A percentile compares a stretch with the other conserved stretches of the same genome.
Conservation (phyloP, 2,797 vertebrate genomes). For the Trichosurus vulpecula region DNA sequence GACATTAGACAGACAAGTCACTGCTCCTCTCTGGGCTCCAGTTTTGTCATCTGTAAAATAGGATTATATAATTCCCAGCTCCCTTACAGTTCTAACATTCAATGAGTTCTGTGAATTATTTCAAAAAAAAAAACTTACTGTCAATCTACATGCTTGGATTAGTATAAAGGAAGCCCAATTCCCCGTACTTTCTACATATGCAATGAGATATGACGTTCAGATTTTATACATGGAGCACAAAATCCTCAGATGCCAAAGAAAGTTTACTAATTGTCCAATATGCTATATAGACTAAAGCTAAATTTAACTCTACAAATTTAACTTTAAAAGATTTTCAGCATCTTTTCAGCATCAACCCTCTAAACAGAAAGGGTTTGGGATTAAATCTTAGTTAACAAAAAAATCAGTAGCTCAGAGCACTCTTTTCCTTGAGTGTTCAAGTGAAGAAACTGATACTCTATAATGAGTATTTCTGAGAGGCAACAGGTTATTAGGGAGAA, state of each 20-base stretch:
- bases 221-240: background rate
- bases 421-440: background rate
- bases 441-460: background rate
- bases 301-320: background rate
- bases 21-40: background rate
- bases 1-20: background rate
- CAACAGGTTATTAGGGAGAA: background rate
- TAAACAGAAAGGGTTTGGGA: constrained; percentile 38
- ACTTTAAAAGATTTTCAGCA: constrained; percentile 23
- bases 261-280: background rate
- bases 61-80: background rate
- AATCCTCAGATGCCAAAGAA: constrained; percentile 12
- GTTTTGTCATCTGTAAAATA: background rate
- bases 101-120: background rate
- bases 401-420: background rate
- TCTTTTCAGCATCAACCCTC: no score
- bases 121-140: background rate
- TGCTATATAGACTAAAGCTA: background rate
- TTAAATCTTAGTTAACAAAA: constrained; percentile 5
- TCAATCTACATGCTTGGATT: background rate
- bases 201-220: background rate
- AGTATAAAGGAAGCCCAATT: background rate
- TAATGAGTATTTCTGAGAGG: background rate
- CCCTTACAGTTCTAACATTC: background rate
- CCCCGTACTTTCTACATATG: background rate